Percentiles rank a stretch among this genome's conserved stretches.
phyloP scores from a whole-genome alignment of 2,797 vertebrate species.

The Takifugu rubripes region DNA sequence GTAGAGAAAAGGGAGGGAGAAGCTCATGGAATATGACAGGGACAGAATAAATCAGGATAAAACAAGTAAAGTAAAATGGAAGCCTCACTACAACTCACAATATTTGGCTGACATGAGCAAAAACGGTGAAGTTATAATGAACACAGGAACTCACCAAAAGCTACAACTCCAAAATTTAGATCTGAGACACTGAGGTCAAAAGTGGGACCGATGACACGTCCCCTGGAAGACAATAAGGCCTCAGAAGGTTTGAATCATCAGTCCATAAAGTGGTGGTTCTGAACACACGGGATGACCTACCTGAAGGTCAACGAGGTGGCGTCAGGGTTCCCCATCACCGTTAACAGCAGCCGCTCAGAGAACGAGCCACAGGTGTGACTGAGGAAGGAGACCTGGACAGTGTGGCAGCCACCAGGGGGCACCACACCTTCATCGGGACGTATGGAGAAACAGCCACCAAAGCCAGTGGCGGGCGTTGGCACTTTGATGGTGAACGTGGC shows the following conservation, averaged over 20 bases:
- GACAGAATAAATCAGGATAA: too few relatives aligned
- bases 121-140: neutral
- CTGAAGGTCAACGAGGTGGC: constrained; percentile 73
- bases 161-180: constrained; percentile 82
- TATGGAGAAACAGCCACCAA: constrained; percentile 80
- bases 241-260: constrained; percentile 6
- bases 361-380: constrained; percentile 77
- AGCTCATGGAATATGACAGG: too few relatives aligned
- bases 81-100: too few relatives aligned
- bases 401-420: constrained; percentile 64
- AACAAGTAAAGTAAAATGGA: too few relatives aligned
- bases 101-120: neutral
- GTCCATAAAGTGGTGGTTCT: neutral
- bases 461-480: constrained; percentile 53
- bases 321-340: constrained; percentile 70
- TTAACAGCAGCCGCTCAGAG: constrained; percentile 76
- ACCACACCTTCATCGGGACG: constrained; percentile 77
- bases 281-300: constrained; percentile 38
- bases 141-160: constrained; percentile 77
- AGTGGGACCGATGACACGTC: constrained; percentile 82
- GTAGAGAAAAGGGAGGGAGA: constrained; percentile 2
- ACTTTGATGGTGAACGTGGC: constrained; percentile 71
- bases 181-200: constrained; percentile 81
- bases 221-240: constrained; percentile 65
- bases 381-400: constrained; percentile 76